Conservation (phyloP, 2,113 vertebrate genomes). For the Octodon degus region DNA sequence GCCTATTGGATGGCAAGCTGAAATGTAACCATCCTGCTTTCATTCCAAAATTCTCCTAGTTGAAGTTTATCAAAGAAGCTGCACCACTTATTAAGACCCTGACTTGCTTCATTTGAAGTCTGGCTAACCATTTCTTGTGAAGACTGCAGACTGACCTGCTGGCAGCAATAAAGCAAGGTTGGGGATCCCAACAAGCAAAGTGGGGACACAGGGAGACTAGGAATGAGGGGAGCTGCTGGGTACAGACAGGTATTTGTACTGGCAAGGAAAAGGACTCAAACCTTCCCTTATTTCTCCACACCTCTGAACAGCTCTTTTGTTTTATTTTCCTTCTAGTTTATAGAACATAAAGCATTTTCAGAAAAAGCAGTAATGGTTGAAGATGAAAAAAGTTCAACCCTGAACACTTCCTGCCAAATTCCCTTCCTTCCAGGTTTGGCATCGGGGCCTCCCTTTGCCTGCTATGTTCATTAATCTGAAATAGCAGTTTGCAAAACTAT, state of each 20-base stretch:
- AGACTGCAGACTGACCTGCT: neutral
- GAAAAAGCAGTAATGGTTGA: neutral
- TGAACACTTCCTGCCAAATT: neutral
- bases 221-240: neutral
- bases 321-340: constrained; percentile 7
- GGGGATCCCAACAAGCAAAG: neutral
- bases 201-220: neutral
- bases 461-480: neutral
- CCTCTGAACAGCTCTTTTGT: neutral
- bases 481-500: neutral
- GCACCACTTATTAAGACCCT: neutral
- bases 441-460: neutral
- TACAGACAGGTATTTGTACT: neutral
- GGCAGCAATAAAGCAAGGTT: neutral
- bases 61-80: constrained; percentile 2
- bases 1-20: neutral
- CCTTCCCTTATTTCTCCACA: neutral
- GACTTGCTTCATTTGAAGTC: neutral
- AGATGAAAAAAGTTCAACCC: neutral
- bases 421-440: neutral
- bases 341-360: neutral
- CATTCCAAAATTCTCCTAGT: neutral
- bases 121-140: constrained; percentile 13
- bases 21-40: neutral
- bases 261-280: neutral